A percentile compares a stretch with the other conserved stretches of the same genome.
Evolutionary conservation across 1,140 invertebrate genomes (phyloP).

Genomic region (Steinernema khuongi): DNA sequence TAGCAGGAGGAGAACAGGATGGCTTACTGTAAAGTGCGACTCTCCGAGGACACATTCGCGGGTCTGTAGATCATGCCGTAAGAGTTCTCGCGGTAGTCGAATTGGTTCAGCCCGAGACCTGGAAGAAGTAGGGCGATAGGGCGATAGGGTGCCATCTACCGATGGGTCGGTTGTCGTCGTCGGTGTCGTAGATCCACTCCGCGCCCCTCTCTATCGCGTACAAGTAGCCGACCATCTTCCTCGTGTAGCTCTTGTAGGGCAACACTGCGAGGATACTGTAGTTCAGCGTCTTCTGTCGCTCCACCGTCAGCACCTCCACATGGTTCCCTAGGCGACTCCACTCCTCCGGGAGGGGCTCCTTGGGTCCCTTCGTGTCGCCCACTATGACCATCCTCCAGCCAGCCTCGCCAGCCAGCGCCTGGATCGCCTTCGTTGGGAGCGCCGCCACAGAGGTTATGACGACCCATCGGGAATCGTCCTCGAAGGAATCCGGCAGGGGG

Average conservation of each 20-base stretch:
- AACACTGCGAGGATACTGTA: conserved; percentile 27
- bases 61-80: neutral
- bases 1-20: too few relatives aligned
- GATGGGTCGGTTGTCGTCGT: conserved; percentile 28
- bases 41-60: too few relatives aligned
- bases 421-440: conserved; percentile 30
- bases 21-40: neutral
- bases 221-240: conserved; percentile 17
- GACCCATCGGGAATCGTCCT: too few relatives aligned
- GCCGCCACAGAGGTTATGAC: too few relatives aligned
- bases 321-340: conserved; percentile 3
- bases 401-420: conserved; percentile 9
- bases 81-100: conserved; percentile 25
- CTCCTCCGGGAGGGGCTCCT: neutral
- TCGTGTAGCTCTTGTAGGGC: conserved; percentile 26
- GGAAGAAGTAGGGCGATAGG: neutral
- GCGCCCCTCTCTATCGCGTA: conserved; percentile 44
- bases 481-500: too few relatives aligned
- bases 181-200: conserved; percentile 34
- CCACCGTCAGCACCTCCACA: conserved; percentile 26
- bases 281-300: conserved; percentile 24
- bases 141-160: conserved; percentile 4
- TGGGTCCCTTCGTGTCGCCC: conserved; percentile 29
- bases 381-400: conserved; percentile 35
- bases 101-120: conserved; percentile 19